Conservation (phyloP, 1,140 invertebrate species). For the Bradynema listronoti region DNA sequence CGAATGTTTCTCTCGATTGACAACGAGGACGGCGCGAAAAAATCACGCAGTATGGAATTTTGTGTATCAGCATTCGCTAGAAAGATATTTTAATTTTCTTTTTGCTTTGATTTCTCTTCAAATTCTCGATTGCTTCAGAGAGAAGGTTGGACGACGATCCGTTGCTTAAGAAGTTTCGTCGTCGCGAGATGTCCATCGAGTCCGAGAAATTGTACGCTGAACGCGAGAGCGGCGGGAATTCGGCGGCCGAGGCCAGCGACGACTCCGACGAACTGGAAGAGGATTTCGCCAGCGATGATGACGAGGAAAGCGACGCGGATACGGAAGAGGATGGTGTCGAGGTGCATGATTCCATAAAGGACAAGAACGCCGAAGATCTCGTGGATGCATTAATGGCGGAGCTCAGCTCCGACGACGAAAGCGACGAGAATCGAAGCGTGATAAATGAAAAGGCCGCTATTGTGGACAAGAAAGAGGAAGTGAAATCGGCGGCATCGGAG, state of each 20-base stretch:
- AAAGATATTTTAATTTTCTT: too few species aligned
- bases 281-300: conserved; percentile 16
- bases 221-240: conserved; percentile 24
- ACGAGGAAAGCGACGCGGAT: conserved; percentile 23
- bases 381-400: conserved; percentile 24
- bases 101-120: too few species aligned
- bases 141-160: background rate
- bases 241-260: conserved; percentile 17
- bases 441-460: background rate
- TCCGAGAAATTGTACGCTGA: conserved; percentile 13
- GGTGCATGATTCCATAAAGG: background rate
- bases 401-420: conserved; percentile 20
- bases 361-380: conserved; percentile 17
- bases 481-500: conserved; percentile 4
- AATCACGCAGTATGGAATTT: too few species aligned
- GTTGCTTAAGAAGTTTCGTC: background rate
- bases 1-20: conserved; percentile 42
- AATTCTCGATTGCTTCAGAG: conserved; percentile 11
- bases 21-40: background rate
- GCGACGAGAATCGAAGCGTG: conserved; percentile 3
- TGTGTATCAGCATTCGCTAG: too few species aligned
- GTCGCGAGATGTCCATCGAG: background rate
- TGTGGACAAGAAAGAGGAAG: conserved; percentile 15
- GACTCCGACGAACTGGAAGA: conserved; percentile 16
- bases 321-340: background rate